Percentiles rank a stretch among this genome's conserved stretches.
These are phyloP conservation scores for Adineta ricciae DNA, from an alignment of 2,888 invertebrate genomes.

Conservation along the genomic window DNA sequence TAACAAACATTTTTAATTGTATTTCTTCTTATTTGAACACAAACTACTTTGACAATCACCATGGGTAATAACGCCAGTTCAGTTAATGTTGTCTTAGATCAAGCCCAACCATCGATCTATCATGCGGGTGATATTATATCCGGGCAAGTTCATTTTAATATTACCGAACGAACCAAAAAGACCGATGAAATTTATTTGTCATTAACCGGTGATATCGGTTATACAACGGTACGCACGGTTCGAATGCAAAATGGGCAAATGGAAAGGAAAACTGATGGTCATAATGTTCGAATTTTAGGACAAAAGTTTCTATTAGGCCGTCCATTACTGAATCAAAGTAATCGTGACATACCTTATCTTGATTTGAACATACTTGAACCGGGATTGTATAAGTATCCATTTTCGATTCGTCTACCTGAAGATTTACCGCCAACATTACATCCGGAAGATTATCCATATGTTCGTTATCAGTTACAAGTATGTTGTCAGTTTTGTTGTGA, in stretches of 20 bases:
- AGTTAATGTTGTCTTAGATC: background rate
- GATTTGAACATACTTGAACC: background rate
- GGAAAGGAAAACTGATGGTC: background rate
- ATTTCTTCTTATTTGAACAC: background rate
- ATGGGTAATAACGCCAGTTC: background rate
- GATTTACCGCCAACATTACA: background rate
- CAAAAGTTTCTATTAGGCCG: background rate
- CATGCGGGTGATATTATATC: background rate
- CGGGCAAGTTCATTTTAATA: background rate
- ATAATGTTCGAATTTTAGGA: background rate
- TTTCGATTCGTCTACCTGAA: background rate
- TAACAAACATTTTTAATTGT: background rate
- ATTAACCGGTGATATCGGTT: background rate
- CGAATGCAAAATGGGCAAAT: constrained; percentile 16
- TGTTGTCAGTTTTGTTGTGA: no score
- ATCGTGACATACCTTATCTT: background rate
- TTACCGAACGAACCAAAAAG: background rate
- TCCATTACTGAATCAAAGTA: background rate
- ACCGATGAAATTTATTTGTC: background rate
- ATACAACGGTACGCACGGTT: background rate
- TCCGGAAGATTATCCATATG: background rate
- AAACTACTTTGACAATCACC: background rate
- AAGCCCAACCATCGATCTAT: background rate
- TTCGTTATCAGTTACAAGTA: constrained; percentile 12
- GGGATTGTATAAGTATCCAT: background rate